phyloP scores from a whole-genome alignment of 2,113 vertebrate species.

The Salvelinus fontinalis region DNA sequence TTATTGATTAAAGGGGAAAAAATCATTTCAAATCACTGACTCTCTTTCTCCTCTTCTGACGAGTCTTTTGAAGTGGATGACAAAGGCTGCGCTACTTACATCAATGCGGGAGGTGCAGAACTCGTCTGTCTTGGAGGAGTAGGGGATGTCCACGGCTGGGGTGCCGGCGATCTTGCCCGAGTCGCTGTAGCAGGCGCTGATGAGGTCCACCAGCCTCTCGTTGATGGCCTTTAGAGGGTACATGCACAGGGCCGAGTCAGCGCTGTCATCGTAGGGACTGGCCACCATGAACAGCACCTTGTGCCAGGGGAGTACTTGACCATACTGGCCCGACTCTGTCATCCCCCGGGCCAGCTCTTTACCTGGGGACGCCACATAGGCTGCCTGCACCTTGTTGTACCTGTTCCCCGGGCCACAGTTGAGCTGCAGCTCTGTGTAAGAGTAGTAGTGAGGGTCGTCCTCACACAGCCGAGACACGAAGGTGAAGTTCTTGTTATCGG shows the following conservation, averaged over 20 bases:
- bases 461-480: conserved; percentile 88
- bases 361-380: conserved; percentile 74
- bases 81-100: conserved; percentile 48
- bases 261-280: conserved; percentile 73
- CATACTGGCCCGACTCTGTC: conserved; percentile 44
- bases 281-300: conserved; percentile 85
- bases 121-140: conserved; percentile 61
- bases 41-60: not conserved
- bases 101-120: conserved; percentile 51
- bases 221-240: conserved; percentile 83
- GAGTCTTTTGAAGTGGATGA: not conserved
- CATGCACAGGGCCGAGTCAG: conserved; percentile 83
- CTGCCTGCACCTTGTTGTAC: conserved; percentile 83
- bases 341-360: conserved; percentile 67
- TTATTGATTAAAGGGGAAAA: conserved; percentile 2
- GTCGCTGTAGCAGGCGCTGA: conserved; percentile 81
- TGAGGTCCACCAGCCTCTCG: conserved; percentile 75
- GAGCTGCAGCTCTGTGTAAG: conserved; percentile 94
- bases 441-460: conserved; percentile 83
- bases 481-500: conserved; percentile 81
- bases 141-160: conserved; percentile 82
- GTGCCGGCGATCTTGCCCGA: conserved; percentile 49
- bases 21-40: not conserved
- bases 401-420: conserved; percentile 71
- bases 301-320: conserved; percentile 48